These are phyloP conservation scores for Ectropis grisescens DNA, from an alignment of 1,140 invertebrate species.

Conservation along the genomic window DNA sequence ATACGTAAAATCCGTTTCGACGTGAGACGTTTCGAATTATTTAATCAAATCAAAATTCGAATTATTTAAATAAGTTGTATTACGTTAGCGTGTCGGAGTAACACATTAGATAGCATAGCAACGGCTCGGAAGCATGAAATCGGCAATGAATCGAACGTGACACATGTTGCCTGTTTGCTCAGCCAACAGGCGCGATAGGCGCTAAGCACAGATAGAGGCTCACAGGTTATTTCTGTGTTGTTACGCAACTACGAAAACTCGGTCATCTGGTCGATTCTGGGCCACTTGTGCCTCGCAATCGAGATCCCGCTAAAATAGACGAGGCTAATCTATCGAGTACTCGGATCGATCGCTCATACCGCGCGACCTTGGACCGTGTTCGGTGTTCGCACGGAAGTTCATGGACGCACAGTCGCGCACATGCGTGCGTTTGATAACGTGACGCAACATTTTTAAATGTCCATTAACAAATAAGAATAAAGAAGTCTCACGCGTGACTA, in stretches of 20 bases:
- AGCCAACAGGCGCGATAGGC: slow-evolving; percentile 1
- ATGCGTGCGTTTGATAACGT: slow-evolving; percentile 6
- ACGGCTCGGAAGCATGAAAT: too few relatives aligned
- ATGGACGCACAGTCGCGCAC: slow-evolving; percentile 39
- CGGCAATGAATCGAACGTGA: too few relatives aligned
- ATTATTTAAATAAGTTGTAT: too few relatives aligned
- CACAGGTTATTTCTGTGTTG: slow-evolving; percentile 27
- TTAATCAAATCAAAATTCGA: too few relatives aligned
- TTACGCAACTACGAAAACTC: slow-evolving; percentile 48
- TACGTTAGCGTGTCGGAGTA: too few relatives aligned
- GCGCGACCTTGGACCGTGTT: slow-evolving; percentile 45
- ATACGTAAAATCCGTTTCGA: too few relatives aligned
- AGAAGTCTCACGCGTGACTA: too few relatives aligned
- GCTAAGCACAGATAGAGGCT: slow-evolving; percentile 7
- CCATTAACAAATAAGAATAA: too few relatives aligned
- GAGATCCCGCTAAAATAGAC: slow-evolving; percentile 30
- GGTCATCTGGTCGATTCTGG: slow-evolving; percentile 38
- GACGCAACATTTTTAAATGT: slow-evolving; percentile 24
- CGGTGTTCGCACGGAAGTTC: slow-evolving; percentile 58
- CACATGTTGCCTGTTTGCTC: too few relatives aligned
- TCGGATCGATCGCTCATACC: slow-evolving; percentile 38
- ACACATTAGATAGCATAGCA: too few relatives aligned
- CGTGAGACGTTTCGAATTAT: too few relatives aligned
- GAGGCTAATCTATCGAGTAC: slow-evolving; percentile 40
- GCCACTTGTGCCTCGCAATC: slow-evolving; percentile 22